Evolutionary conservation across 2,888 invertebrate genomes (phyloP).

Genomic region (Cabera pusaria): DNA sequence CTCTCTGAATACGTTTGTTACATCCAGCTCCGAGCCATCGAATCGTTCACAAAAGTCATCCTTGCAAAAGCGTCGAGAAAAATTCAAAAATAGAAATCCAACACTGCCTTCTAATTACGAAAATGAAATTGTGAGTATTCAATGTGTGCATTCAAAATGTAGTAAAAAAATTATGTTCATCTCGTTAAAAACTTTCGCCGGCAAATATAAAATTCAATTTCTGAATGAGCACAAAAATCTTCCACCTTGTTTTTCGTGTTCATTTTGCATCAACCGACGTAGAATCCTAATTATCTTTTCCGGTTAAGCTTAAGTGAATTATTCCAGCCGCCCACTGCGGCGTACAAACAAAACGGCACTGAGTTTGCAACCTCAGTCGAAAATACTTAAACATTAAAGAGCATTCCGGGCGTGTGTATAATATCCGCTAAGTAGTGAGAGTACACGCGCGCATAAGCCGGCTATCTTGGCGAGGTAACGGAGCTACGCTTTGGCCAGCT

Average conservation of each 20-base stretch:
- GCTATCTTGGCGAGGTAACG: conserved; percentile 76
- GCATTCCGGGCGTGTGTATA: conserved; percentile 73
- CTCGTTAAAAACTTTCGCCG: conserved; percentile 77
- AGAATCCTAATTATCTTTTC: conserved; percentile 83
- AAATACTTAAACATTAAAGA: conserved; percentile 82
- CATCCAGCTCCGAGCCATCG: conserved; percentile 44
- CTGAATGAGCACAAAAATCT: conserved; percentile 80
- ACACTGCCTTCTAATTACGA: conserved; percentile 50
- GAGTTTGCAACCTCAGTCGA: conserved; percentile 81
- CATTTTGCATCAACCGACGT: conserved; percentile 81
- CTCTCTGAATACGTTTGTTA: conserved; percentile 53
- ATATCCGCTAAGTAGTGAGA: conserved; percentile 76
- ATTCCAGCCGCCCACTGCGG: conserved; percentile 80
- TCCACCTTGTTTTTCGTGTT: conserved; percentile 77
- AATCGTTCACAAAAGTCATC: conserved; percentile 46
- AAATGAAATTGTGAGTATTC: conserved; percentile 56
- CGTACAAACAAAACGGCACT: conserved; percentile 77
- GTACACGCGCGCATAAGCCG: conserved; percentile 69
- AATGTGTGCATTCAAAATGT: conserved; percentile 56
- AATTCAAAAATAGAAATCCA: conserved; percentile 30
- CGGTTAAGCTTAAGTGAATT: conserved; percentile 83
- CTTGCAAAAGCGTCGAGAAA: conserved; percentile 31
- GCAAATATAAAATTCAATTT: conserved; percentile 82
- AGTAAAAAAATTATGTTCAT: conserved; percentile 65
- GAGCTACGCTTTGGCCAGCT: conserved; percentile 71